Conservation (phyloP, 2,888 invertebrate genomes). For the Spatulosminthurus flaviceps region DNA sequence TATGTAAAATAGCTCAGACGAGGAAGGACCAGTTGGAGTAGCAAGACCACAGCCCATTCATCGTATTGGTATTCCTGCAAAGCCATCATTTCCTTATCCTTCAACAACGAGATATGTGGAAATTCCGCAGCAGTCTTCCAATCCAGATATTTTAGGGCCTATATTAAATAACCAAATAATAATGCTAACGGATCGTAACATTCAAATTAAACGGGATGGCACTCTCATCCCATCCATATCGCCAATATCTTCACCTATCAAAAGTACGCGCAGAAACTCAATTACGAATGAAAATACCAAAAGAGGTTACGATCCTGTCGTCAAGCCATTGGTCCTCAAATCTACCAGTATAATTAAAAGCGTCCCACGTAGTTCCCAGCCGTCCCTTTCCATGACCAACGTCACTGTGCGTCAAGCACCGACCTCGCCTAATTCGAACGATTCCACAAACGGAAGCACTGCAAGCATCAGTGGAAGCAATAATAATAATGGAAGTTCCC, state of each 20-base stretch:
- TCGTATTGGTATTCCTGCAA: conserved; percentile 44
- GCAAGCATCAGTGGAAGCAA: conserved; percentile 28
- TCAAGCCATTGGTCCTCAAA: not conserved
- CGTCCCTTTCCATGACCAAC: not conserved
- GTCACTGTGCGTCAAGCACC: conserved; percentile 41
- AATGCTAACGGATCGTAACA: conserved; percentile 65
- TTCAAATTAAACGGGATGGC: conserved; percentile 67
- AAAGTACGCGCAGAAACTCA: not conserved
- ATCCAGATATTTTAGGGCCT: conserved; percentile 66
- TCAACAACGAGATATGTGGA: not conserved
- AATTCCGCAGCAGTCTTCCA: conserved; percentile 44
- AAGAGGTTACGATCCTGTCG: not conserved
- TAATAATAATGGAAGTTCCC: conserved; percentile 9
- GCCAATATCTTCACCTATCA: conserved; percentile 16
- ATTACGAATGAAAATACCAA: conserved; percentile 22
- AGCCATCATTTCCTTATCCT: conserved; percentile 27
- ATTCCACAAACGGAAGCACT: conserved; percentile 25
- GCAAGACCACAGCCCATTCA: conserved; percentile 20
- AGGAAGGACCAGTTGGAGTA: conserved; percentile 59
- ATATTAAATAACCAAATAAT: conserved; percentile 66
- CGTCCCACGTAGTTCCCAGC: conserved; percentile 10
- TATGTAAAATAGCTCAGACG: conserved; percentile 69
- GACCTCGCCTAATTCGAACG: conserved; percentile 35
- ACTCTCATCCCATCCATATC: conserved; percentile 58
- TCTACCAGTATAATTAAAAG: not conserved